Conservation (phyloP, 2,888 invertebrate species). For the Cryptophagus acutangulus region DNA sequence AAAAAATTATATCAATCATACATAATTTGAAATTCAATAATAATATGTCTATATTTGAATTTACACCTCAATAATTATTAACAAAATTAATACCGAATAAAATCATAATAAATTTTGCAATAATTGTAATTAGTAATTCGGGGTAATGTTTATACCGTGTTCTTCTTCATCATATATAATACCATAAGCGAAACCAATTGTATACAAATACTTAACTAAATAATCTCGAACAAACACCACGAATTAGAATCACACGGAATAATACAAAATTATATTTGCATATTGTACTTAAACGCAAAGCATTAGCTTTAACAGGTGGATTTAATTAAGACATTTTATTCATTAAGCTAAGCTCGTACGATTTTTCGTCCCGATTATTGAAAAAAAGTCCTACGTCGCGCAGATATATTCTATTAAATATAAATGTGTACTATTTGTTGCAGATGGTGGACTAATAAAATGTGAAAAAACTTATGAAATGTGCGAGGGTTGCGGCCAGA, state of each 20-base stretch:
- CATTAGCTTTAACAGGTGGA: not conserved
- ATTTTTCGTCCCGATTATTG: too few species aligned
- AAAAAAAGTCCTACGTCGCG: too few species aligned
- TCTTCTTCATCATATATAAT: too few species aligned
- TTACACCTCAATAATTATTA: slow-evolving; percentile 18
- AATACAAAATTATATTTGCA: not conserved
- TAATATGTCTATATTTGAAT: slow-evolving; percentile 16
- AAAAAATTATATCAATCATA: too few species aligned
- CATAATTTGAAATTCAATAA: too few species aligned
- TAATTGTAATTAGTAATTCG: too few species aligned
- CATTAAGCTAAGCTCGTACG: not conserved
- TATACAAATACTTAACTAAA: too few species aligned
- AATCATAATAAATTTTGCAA: too few species aligned
- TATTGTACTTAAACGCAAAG: not conserved
- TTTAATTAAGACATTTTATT: slow-evolving; percentile 1
- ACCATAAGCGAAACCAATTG: too few species aligned
- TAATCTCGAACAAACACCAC: not conserved
- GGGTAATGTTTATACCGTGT: too few species aligned
- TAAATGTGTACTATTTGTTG: slow-evolving; percentile 23
- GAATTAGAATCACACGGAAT: too few species aligned
- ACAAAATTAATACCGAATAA: too few species aligned
- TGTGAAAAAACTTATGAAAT: slow-evolving; percentile 78
- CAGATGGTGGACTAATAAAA: slow-evolving; percentile 56
- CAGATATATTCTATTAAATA: slow-evolving; percentile 7
- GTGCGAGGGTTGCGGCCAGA: slow-evolving; percentile 92